Conservation (phyloP, 1,140 invertebrate genomes). For the Lordiphosa collinella region DNA sequence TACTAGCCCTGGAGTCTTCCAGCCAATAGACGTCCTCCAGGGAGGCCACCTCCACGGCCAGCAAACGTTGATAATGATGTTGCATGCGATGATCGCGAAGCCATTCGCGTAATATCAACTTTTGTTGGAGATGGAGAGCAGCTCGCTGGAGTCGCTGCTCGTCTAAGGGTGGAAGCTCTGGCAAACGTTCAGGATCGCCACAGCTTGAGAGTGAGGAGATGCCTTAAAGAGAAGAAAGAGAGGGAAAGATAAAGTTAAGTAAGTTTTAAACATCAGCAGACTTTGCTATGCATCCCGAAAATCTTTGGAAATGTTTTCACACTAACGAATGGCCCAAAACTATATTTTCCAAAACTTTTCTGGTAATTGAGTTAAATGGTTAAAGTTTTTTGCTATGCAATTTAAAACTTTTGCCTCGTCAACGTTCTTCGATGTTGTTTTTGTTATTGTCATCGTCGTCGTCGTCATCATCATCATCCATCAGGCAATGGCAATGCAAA, state of each 20-base stretch:
- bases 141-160: slow-evolving; percentile 89
- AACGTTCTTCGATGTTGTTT: slow-evolving; percentile 2
- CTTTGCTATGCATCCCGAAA: too few species aligned
- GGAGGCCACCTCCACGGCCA: slow-evolving; percentile 89
- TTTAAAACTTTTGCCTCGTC: slow-evolving; percentile 39
- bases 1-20: slow-evolving; percentile 87
- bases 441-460: slow-evolving; percentile 8
- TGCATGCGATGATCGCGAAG: slow-evolving; percentile 86
- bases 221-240: slow-evolving; percentile 80
- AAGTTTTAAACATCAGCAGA: too few species aligned
- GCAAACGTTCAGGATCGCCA: slow-evolving; percentile 84
- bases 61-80: slow-evolving; percentile 87
- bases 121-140: slow-evolving; percentile 87
- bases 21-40: slow-evolving; percentile 94
- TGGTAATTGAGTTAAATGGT: slow-evolving; percentile 63
- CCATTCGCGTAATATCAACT: slow-evolving; percentile 90
- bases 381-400: slow-evolving; percentile 36
- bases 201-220: slow-evolving; percentile 90
- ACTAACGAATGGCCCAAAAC: neutral
- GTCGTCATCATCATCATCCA: slow-evolving; percentile 24
- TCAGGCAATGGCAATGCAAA: slow-evolving; percentile 22
- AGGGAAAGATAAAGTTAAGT: neutral
- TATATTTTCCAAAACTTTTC: slow-evolving; percentile 24
- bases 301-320: too few species aligned
- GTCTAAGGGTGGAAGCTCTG: slow-evolving; percentile 88